Conservation (phyloP, 2,797 vertebrate species). For the Huso huso region DNA sequence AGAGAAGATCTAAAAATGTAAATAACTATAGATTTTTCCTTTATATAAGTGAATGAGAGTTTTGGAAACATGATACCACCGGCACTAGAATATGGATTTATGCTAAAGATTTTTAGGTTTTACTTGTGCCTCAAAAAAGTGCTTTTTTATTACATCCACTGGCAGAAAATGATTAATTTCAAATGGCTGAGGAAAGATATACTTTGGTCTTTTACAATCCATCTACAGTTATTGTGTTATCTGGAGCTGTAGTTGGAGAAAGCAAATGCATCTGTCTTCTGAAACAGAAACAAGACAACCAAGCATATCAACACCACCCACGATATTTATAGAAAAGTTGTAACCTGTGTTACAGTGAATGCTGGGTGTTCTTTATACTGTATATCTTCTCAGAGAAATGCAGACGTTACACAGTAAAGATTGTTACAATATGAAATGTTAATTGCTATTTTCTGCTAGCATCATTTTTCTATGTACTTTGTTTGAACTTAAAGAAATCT, state of each 20-base stretch:
- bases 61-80: slow-evolving; percentile 51
- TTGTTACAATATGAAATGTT: too few relatives aligned
- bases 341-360: too few relatives aligned
- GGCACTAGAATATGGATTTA: slow-evolving; percentile 14
- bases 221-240: slow-evolving; percentile 32
- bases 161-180: slow-evolving; percentile 6
- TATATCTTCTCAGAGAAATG: too few relatives aligned
- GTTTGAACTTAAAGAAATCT: too few relatives aligned
- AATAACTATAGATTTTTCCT: slow-evolving; percentile 54
- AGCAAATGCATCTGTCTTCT: not conserved
- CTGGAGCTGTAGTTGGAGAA: not conserved
- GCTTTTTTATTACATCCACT: not conserved
- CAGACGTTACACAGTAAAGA: too few relatives aligned
- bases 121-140: not conserved
- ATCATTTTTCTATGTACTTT: too few relatives aligned
- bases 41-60: slow-evolving; percentile 54
- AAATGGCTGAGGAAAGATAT: slow-evolving; percentile 11
- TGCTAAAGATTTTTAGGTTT: slow-evolving; percentile 13
- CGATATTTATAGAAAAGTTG: too few relatives aligned
- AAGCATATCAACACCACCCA: not conserved
- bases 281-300: not conserved
- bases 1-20: slow-evolving; percentile 50
- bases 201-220: slow-evolving; percentile 37
- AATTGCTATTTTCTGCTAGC: too few relatives aligned
- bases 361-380: too few relatives aligned